These are phyloP conservation scores for Porites evermanni DNA, from an alignment of 92 coral and sea anemone species.

Conservation along the genomic window DNA sequence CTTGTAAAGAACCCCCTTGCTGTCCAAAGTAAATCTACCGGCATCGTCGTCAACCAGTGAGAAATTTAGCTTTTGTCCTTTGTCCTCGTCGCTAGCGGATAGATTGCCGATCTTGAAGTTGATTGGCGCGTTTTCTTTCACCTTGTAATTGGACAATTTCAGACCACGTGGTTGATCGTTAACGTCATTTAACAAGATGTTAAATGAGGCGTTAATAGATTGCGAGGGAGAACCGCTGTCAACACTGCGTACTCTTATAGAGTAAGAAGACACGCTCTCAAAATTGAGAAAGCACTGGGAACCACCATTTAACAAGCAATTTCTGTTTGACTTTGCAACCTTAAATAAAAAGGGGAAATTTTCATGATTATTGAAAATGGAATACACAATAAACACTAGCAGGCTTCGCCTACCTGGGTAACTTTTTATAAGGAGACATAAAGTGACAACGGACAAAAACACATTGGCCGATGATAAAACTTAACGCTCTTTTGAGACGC, in stretches of 20 bases:
- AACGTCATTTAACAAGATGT: constrained; percentile 59
- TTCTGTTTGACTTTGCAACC: constrained; percentile 78
- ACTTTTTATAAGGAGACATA: no score
- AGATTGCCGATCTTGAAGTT: constrained; percentile 72
- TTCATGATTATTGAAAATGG: not conserved
- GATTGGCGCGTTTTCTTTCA: constrained; percentile 78
- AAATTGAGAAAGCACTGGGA: constrained; percentile 72
- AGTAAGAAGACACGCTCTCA: constrained; percentile 62
- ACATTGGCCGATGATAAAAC: no score
- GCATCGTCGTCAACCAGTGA: constrained; percentile 74
- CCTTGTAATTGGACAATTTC: constrained; percentile 72
- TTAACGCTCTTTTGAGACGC: no score
- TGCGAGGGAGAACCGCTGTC: constrained; percentile 91
- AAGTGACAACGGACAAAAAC: not conserved
- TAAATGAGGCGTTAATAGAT: constrained; percentile 55
- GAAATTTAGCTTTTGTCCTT: constrained; percentile 72
- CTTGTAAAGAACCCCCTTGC: constrained; percentile 64
- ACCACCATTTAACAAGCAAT: constrained; percentile 75
- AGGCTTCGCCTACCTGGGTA: no score
- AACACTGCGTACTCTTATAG: constrained; percentile 75
- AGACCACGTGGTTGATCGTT: constrained; percentile 89
- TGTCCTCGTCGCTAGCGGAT: constrained; percentile 81
- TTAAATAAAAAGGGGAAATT: not conserved
- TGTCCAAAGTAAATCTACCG: constrained; percentile 75
- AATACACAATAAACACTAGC: not conserved